Evolutionary conservation across 2,113 vertebrate species (phyloP).

Genomic region (Gadus chalcogrammus): DNA sequence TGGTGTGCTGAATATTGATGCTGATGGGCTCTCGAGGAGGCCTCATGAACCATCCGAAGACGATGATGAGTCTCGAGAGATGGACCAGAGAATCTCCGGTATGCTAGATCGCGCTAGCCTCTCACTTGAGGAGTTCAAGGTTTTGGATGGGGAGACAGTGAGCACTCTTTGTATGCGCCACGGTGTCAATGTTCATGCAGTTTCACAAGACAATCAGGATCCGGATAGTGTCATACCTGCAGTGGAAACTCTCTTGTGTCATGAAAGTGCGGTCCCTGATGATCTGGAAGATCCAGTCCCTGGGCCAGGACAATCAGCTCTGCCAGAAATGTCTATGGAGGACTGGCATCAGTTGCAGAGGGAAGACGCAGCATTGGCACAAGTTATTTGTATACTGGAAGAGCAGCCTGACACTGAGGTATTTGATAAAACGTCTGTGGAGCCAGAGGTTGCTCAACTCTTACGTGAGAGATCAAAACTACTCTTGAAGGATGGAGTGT

Average conservation of each 20-base stretch:
- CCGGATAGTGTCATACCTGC: not conserved
- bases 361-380: not conserved
- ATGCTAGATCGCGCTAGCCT: not conserved
- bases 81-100: conserved; percentile 1
- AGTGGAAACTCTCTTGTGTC: conserved; percentile 14
- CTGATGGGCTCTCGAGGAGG: conserved; percentile 1
- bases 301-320: conserved; percentile 2
- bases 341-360: conserved; percentile 23
- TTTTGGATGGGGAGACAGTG: not conserved
- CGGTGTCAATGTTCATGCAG: not conserved
- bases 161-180: not conserved
- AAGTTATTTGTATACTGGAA: too few relatives aligned
- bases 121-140: not conserved
- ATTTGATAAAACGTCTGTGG: too few relatives aligned
- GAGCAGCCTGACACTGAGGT: too few relatives aligned
- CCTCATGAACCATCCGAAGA: conserved; percentile 7
- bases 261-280: conserved; percentile 16
- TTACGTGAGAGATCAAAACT: conserved; percentile 9
- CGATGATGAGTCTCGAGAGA: conserved; percentile 21
- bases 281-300: conserved; percentile 5
- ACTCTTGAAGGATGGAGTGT: conserved; percentile 6
- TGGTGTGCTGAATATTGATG: not conserved
- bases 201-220: not conserved
- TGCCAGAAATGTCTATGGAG: conserved; percentile 8
- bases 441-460: not conserved